Conservation (phyloP, 2,113 vertebrate genomes). For the Toxotes chatareus region DNA sequence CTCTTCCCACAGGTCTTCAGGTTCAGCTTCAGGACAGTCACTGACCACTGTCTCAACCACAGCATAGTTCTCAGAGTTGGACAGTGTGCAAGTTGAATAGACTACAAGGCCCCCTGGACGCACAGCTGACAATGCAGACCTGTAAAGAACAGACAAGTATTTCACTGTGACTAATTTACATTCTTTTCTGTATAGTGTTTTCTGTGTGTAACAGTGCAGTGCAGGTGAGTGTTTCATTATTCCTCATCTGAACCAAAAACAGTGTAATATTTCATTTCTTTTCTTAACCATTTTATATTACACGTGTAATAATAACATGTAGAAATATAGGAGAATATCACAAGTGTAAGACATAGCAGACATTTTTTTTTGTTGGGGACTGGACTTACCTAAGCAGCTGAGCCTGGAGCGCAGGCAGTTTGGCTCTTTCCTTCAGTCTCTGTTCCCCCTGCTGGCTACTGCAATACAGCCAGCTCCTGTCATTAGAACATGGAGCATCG, state of each 20-base stretch:
- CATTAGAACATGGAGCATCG: constrained; percentile 95
- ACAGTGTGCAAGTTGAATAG: constrained; percentile 96
- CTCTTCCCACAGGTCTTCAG: constrained; percentile 85
- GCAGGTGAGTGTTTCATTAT: background rate
- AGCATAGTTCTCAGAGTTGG: constrained; percentile 89
- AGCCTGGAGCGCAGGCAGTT: constrained; percentile 80
- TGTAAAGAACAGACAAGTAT: constrained; percentile 65
- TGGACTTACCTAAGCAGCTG: constrained; percentile 79
- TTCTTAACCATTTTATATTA: background rate
- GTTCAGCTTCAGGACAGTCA: constrained; percentile 82
- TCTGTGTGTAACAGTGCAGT: background rate
- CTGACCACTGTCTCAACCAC: constrained; percentile 87
- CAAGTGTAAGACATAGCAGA: background rate
- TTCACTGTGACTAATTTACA: background rate
- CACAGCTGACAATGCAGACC: constrained; percentile 90
- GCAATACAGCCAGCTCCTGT: constrained; percentile 94
- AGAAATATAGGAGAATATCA: background rate
- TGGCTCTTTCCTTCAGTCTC: constrained; percentile 76
- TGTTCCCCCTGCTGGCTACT: constrained; percentile 77
- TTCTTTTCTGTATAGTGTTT: background rate
- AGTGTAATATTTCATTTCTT: background rate
- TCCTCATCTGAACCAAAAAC: background rate
- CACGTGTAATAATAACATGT: background rate
- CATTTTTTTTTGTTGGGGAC: background rate
- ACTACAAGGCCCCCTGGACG: constrained; percentile 92